phyloP scores from a whole-genome alignment of 2,797 vertebrate genomes.

The Melanotaenia trifasciata region DNA sequence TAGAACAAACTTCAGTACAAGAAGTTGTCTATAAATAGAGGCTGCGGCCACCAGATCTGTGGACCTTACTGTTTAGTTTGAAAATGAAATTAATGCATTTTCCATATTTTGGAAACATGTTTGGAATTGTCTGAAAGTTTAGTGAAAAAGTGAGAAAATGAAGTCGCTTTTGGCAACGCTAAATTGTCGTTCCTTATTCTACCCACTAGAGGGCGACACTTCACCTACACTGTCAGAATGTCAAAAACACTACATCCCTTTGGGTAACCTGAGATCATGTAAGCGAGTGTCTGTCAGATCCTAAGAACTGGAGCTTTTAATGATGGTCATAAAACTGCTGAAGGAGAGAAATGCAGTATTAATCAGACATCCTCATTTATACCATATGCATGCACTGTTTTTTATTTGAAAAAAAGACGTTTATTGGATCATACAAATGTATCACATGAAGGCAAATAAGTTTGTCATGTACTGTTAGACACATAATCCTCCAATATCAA shows the following conservation, averaged over 20 bases:
- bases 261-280: constrained; percentile 26
- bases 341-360: constrained; percentile 11
- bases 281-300: constrained; percentile 39
- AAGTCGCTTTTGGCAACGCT: not conserved
- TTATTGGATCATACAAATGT: constrained; percentile 14
- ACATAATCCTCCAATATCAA: not conserved
- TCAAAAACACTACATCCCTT: no score
- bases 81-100: not conserved
- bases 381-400: not conserved
- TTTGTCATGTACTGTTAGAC: not conserved
- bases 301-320: constrained; percentile 37
- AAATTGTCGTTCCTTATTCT: constrained; percentile 26
- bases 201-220: constrained; percentile 54
- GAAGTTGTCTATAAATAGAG: not conserved
- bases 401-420: not conserved
- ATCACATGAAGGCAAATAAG: constrained; percentile 3
- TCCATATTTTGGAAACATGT: constrained; percentile 12
- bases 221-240: not conserved
- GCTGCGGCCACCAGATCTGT: not conserved
- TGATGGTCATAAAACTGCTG: constrained; percentile 32
- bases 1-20: not conserved
- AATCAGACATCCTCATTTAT: constrained; percentile 17
- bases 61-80: not conserved
- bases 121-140: constrained; percentile 14
- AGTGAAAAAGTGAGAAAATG: not conserved